Evolutionary conservation across 1,140 invertebrate genomes (phyloP).

Genomic region (Tyrophagus putrescentiae): DNA sequence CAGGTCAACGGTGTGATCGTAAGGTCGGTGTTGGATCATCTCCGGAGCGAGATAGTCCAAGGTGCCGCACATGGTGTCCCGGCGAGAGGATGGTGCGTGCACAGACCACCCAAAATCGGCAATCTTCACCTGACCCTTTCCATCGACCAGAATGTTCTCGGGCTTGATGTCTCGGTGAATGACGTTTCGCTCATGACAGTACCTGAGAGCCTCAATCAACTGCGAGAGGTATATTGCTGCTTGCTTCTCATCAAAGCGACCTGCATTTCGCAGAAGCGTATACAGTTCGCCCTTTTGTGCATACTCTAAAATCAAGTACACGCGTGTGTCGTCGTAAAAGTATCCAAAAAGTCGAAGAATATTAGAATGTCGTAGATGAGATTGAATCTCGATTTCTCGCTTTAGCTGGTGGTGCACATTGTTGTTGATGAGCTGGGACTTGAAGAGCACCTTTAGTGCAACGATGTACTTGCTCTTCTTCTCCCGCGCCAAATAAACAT

Average conservation of each 20-base stretch:
- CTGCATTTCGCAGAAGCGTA: constrained; percentile 49
- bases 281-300: constrained; percentile 79
- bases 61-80: constrained; percentile 80
- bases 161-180: constrained; percentile 40
- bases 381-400: constrained; percentile 90
- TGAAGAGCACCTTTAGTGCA: constrained; percentile 73
- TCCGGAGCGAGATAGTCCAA: constrained; percentile 84
- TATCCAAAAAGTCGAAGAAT: constrained; percentile 74
- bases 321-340: constrained; percentile 73
- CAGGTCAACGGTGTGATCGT: constrained; percentile 60
- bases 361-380: constrained; percentile 64
- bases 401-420: constrained; percentile 62
- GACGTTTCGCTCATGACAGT: constrained; percentile 43
- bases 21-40: constrained; percentile 60
- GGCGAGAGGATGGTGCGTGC: constrained; percentile 38
- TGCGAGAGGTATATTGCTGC: constrained; percentile 36
- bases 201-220: constrained; percentile 41
- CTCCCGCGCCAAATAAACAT: constrained; percentile 76
- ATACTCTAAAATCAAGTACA: constrained; percentile 84
- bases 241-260: constrained; percentile 41
- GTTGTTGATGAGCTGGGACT: constrained; percentile 59
- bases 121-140: constrained; percentile 36
- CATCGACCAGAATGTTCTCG: constrained; percentile 33
- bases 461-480: constrained; percentile 66
- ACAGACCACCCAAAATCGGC: constrained; percentile 41